Conservation (phyloP, 37 sponge, comb jelly and placozoan species). For the Agelas oroides region DNA sequence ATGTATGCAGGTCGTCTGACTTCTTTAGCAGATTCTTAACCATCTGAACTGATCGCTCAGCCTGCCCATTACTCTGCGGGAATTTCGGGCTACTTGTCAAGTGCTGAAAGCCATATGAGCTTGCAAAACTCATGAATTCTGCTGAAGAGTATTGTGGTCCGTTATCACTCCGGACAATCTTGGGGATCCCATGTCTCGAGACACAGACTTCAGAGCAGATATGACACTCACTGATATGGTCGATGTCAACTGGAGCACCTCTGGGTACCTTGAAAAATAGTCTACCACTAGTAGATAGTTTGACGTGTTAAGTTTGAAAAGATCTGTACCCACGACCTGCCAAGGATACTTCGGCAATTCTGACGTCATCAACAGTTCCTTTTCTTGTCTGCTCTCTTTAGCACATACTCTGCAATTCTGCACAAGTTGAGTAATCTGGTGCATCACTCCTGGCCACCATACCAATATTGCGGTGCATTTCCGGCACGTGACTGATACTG, state of each 20-base stretch:
- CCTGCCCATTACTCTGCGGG: too few species aligned
- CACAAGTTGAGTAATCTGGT: slow-evolving; percentile 7
- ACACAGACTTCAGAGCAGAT: slow-evolving; percentile 14
- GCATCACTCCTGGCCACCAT: slow-evolving; percentile 31
- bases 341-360: slow-evolving; percentile 32
- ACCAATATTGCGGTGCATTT: background rate
- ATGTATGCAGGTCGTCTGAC: too few species aligned
- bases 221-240: slow-evolving; percentile 48
- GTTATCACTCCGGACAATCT: too few species aligned
- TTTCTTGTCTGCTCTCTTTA: background rate
- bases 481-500: too few species aligned
- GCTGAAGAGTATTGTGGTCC: too few species aligned
- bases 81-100: too few species aligned
- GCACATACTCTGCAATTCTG: slow-evolving; percentile 16
- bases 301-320: slow-evolving; percentile 20
- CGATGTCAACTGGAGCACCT: slow-evolving; percentile 24
- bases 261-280: slow-evolving; percentile 41
- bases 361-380: slow-evolving; percentile 22
- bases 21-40: too few species aligned
- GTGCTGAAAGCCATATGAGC: too few species aligned
- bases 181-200: too few species aligned
- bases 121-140: too few species aligned
- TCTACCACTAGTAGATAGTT: too few species aligned
- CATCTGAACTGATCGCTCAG: too few species aligned
- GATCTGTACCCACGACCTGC: slow-evolving; percentile 44